Percentiles rank a stretch among this genome's conserved stretches.
phyloP scores from a whole-genome alignment of 2,888 invertebrate genomes.

The Orchesellides sinensis region DNA sequence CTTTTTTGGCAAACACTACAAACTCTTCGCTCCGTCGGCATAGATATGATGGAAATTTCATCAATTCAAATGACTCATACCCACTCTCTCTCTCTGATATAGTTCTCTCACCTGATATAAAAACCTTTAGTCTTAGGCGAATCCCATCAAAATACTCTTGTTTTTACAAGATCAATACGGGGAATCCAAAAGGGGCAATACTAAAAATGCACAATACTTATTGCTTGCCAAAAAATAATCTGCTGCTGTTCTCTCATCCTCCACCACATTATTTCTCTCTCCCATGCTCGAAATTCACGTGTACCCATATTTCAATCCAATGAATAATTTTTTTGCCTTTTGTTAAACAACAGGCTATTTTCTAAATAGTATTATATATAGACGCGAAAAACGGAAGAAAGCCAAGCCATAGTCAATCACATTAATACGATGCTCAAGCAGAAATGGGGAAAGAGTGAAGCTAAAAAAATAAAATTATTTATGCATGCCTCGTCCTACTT shows the following conservation, averaged over 20 bases:
- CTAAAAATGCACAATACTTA: too few relatives aligned
- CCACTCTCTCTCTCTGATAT: not conserved
- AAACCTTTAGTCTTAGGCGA: too few relatives aligned
- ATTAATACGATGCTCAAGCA: constrained; percentile 46
- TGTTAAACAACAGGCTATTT: too few relatives aligned
- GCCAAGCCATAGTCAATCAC: constrained; percentile 51
- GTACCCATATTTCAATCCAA: not conserved
- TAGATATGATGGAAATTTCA: not conserved
- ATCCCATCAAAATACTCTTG: too few relatives aligned
- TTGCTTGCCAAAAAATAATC: too few relatives aligned
- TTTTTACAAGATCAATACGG: not conserved
- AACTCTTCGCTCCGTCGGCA: not conserved
- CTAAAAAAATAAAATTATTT: constrained; percentile 54
- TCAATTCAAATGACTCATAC: constrained; percentile 2
- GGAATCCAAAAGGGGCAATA: too few relatives aligned
- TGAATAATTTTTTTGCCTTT: too few relatives aligned
- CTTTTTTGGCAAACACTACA: constrained; percentile 48
- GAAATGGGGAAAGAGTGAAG: constrained; percentile 20
- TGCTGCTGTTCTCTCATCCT: too few relatives aligned
- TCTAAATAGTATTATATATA: not conserved
- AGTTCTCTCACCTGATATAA: too few relatives aligned
- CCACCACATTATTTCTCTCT: constrained; percentile 41
- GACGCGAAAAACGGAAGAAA: constrained; percentile 29
- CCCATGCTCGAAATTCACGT: not conserved
- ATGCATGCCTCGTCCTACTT: constrained; percentile 65